A percentile compares a stretch with the other conserved stretches of the same genome.
phyloP scores from a whole-genome alignment of 1,140 invertebrate genomes.

The Acromyrmex echinatior region DNA sequence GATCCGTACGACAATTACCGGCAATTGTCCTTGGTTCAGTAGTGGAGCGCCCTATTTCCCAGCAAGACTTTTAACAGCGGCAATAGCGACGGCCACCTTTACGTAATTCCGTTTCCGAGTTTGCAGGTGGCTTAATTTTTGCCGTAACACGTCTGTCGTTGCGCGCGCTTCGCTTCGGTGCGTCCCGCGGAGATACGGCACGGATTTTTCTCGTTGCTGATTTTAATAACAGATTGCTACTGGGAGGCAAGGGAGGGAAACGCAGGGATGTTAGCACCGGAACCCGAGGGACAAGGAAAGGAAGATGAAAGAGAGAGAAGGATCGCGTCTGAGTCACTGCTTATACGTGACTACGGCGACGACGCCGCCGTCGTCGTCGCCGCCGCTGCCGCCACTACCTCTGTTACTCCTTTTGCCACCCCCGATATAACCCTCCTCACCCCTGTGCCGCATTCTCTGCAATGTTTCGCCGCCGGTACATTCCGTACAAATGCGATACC shows the following conservation, averaged over 20 bases:
- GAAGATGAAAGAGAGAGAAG: slow-evolving; percentile 41
- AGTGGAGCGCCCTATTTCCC: not conserved
- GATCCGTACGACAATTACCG: slow-evolving; percentile 29
- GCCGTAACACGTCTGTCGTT: slow-evolving; percentile 84
- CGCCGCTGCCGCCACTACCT: not conserved
- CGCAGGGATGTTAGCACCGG: slow-evolving; percentile 56
- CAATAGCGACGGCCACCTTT: slow-evolving; percentile 21
- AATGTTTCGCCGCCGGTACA: slow-evolving; percentile 65
- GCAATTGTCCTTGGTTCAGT: not conserved
- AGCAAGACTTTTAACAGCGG: slow-evolving; percentile 21
- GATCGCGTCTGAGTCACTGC: slow-evolving; percentile 82
- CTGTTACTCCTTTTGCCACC: not conserved
- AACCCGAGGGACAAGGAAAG: slow-evolving; percentile 35
- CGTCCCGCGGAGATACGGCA: slow-evolving; percentile 84
- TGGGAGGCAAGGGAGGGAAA: slow-evolving; percentile 60
- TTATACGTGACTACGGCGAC: slow-evolving; percentile 84
- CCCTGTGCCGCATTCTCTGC: slow-evolving; percentile 59
- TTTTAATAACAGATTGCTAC: slow-evolving; percentile 86
- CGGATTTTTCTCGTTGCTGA: slow-evolving; percentile 87
- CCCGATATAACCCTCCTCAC: slow-evolving; percentile 47
- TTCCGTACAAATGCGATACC: slow-evolving; percentile 64
- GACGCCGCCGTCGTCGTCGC: slow-evolving; percentile 26
- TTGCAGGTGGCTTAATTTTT: slow-evolving; percentile 85
- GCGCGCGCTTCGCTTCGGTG: slow-evolving; percentile 52
- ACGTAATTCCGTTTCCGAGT: slow-evolving; percentile 80